Evolutionary conservation across 2,113 vertebrate genomes (phyloP), one percentile per base, ranked within the genome.

Genomic region (Podocnemis expansa): DNA sequence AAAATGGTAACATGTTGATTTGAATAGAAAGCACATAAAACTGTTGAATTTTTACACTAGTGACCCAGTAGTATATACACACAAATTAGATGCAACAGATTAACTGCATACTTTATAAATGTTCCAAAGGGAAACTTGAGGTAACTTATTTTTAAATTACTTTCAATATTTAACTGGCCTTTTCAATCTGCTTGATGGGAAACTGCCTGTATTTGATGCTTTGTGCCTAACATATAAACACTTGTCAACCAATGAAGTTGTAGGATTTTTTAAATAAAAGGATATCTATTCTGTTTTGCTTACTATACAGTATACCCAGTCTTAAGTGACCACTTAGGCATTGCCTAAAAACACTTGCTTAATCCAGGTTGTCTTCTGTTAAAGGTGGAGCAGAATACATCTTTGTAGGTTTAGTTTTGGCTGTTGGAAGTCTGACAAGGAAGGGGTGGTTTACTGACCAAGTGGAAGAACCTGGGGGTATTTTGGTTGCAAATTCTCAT

Each of bases 321-420:
- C 83, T 88, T 91, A 78, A 88, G 81, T 41, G 55, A 86, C 93
- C 51, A 52, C 51, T 17, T 52, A 52, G 16, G 14, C 51, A 52
- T 13, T 52, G 16, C 51, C 51, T 52, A 52, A 52, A 67, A 67
- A 90, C 89, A 88, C 80, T 94, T 21, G 3, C 95, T 95, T 94
- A 96, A 95, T 91, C 93, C 85, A 94, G 55, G 91, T 88, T 51
- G 70, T 85, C 75, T 97, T 96, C 92, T 94, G n/a, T 96, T 95
- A 67, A 93, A 93, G 95, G 84, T 70, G 41, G 9, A 67, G 34
- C 81, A 79, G 89, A 92, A 88, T 91, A 90, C 95, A 94, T 85
- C 78, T 94, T 89, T 5, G 17, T 91, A 93, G 89, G 83, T 91
- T 95, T 96, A 94, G 92, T 94, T 96, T 88, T 86, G 88, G 81